These are phyloP conservation scores for Bovichtus variegatus DNA, from an alignment of 2,797 vertebrate genomes.

Conservation along the genomic window DNA sequence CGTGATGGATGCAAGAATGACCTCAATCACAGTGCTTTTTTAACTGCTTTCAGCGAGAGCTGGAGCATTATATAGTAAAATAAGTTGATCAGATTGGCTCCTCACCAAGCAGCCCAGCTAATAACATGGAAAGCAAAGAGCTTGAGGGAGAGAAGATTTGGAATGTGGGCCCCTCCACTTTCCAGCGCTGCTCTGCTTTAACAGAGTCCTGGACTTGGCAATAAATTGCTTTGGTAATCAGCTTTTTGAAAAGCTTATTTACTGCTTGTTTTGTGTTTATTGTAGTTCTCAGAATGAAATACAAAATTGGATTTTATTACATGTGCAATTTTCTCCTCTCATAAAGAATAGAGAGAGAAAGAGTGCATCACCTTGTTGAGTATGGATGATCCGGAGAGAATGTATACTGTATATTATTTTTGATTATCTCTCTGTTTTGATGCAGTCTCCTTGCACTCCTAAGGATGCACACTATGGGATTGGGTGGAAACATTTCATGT, in stretches of 20 bases:
- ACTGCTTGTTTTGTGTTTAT: conserved; percentile 89
- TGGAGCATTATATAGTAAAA: conserved; percentile 79
- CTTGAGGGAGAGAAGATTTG: conserved; percentile 86
- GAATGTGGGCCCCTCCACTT: conserved; percentile 79
- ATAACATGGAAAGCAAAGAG: conserved; percentile 88
- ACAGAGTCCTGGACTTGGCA: conserved; percentile 85
- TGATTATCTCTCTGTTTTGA: conserved; percentile 78
- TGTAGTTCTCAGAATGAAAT: conserved; percentile 88
- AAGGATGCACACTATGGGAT: conserved; percentile 55
- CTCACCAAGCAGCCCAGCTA: conserved; percentile 84
- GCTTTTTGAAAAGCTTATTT: conserved; percentile 91
- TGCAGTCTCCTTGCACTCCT: conserved; percentile 59
- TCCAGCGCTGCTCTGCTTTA: conserved; percentile 77
- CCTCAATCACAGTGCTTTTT: conserved; percentile 90
- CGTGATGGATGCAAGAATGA: conserved; percentile 89
- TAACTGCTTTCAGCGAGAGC: conserved; percentile 83
- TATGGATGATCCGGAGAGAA: conserved; percentile 78
- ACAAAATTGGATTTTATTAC: conserved; percentile 89
- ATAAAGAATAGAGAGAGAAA: conserved; percentile 75
- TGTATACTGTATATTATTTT: conserved; percentile 80
- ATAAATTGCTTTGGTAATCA: conserved; percentile 91
- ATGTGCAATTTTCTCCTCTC: conserved; percentile 86
- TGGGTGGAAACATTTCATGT: conserved; percentile 39
- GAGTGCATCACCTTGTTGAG: conserved; percentile 79
- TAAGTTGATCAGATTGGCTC: conserved; percentile 90